Evolutionary conservation across 2,888 invertebrate genomes (phyloP).

Genomic region (Aromia moschata): DNA sequence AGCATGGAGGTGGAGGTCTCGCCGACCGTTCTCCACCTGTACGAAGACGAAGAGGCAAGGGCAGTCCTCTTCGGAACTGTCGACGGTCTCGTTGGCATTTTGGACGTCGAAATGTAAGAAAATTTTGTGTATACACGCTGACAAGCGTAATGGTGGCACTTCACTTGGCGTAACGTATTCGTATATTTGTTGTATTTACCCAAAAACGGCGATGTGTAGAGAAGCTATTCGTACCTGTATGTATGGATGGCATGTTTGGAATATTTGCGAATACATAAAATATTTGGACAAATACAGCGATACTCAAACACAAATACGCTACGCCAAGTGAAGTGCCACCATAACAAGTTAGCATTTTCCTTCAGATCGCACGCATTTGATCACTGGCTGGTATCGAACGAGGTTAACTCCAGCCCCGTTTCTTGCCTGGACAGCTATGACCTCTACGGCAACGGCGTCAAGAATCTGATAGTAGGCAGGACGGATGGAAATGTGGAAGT

Average conservation of each 20-base stretch:
- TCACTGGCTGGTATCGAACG: constrained; percentile 60
- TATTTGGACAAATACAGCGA: too few relatives aligned
- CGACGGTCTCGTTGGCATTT: constrained; percentile 88
- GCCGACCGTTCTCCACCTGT: constrained; percentile 72
- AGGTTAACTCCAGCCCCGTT: constrained; percentile 63
- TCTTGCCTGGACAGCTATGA: constrained; percentile 77
- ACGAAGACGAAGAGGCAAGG: constrained; percentile 75
- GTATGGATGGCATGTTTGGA: too few relatives aligned
- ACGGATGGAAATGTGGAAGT: constrained; percentile 84
- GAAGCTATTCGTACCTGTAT: too few relatives aligned
- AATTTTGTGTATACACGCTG: too few relatives aligned
- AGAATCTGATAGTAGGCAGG: constrained; percentile 79
- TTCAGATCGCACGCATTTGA: constrained; percentile 59
- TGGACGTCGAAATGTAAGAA: constrained; percentile 67
- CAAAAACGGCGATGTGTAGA: too few relatives aligned
- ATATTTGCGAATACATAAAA: too few relatives aligned
- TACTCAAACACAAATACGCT: too few relatives aligned
- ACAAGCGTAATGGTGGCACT: too few relatives aligned
- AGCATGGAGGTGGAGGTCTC: constrained; percentile 64
- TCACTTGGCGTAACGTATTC: not conserved
- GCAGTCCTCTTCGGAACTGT: constrained; percentile 85
- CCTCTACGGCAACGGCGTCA: constrained; percentile 73
- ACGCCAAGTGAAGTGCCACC: too few relatives aligned
- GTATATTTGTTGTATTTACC: not conserved
- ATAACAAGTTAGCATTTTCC: too few relatives aligned